Conservation (phyloP, 1,140 invertebrate species). For the Rhyzopertha dominica region DNA sequence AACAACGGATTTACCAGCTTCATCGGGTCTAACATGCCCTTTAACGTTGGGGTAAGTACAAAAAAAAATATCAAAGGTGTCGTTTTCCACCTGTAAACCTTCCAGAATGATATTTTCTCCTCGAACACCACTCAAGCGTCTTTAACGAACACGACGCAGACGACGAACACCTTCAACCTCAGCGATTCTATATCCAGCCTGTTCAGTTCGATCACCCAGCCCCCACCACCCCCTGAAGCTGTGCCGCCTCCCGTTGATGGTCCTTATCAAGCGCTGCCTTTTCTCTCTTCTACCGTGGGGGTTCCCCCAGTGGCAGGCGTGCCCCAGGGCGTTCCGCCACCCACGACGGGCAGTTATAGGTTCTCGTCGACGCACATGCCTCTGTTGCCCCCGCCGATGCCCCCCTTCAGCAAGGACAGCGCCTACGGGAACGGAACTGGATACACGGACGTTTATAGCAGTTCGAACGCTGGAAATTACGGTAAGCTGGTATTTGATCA, state of each 20-base stretch:
- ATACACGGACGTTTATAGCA: too few relatives aligned
- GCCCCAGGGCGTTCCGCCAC: conserved; percentile 4
- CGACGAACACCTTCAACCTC: conserved; percentile 16
- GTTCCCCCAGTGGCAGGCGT: conserved; percentile 20
- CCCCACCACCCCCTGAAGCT: conserved; percentile 23
- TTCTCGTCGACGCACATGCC: conserved; percentile 44
- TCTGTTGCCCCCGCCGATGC: conserved; percentile 55
- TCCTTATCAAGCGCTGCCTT: too few relatives aligned
- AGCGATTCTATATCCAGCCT: conserved; percentile 17
- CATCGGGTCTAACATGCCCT: conserved; percentile 43
- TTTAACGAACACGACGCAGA: conserved; percentile 18
- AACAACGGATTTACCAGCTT: conserved; percentile 46
- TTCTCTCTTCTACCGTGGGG: too few relatives aligned
- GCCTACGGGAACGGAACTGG: conserved; percentile 20
- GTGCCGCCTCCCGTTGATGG: conserved; percentile 31
- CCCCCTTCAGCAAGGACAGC: conserved; percentile 46
- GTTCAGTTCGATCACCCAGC: conserved; percentile 22
- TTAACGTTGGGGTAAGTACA: conserved; percentile 43
- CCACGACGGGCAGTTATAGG: conserved; percentile 4
- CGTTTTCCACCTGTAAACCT: too few relatives aligned
- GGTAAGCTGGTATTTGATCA: too few relatives aligned
- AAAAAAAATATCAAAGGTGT: background rate
- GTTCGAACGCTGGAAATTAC: too few relatives aligned
- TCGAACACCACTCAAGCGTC: too few relatives aligned
- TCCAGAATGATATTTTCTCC: too few relatives aligned